Evolutionary conservation across 2,113 vertebrate species (phyloP).

Genomic region (Lamprologus callipterus): DNA sequence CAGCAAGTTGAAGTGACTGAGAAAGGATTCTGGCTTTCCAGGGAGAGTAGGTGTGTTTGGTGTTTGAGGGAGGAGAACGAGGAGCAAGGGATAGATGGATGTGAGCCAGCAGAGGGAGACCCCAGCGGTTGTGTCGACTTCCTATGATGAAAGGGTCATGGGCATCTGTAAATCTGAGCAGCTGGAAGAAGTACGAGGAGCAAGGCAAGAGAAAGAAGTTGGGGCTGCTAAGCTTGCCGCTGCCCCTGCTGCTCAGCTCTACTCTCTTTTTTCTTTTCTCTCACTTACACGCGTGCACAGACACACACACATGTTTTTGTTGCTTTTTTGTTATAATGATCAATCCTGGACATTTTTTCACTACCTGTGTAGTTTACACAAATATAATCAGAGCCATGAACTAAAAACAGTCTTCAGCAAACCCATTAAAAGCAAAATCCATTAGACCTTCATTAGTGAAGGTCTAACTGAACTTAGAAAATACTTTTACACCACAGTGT

Average conservation of each 20-base stretch:
- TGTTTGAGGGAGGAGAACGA: neutral
- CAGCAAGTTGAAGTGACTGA: constrained; percentile 22
- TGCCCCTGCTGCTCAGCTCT: neutral
- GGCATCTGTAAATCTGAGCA: constrained; percentile 76
- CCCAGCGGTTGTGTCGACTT: constrained; percentile 62
- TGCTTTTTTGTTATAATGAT: neutral
- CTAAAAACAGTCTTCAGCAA: neutral
- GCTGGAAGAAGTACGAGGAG: constrained; percentile 21
- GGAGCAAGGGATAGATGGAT: constrained; percentile 3
- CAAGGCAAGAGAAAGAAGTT: neutral
- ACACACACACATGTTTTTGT: neutral
- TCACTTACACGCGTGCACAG: neutral
- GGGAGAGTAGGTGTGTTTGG: neutral
- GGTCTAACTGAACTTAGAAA: neutral
- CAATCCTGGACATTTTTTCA: neutral
- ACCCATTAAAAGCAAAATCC: neutral
- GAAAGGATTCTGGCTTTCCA: neutral
- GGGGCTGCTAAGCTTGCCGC: constrained; percentile 2
- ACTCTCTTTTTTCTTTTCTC: neutral
- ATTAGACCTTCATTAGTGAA: neutral
- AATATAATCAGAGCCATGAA: neutral
- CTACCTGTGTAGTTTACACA: neutral
- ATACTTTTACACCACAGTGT: neutral
- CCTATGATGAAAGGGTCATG: constrained; percentile 75
- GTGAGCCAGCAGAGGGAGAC: constrained; percentile 21